phyloP scores from a whole-genome alignment of 1,140 invertebrate genomes.

The Ladona fulva region DNA sequence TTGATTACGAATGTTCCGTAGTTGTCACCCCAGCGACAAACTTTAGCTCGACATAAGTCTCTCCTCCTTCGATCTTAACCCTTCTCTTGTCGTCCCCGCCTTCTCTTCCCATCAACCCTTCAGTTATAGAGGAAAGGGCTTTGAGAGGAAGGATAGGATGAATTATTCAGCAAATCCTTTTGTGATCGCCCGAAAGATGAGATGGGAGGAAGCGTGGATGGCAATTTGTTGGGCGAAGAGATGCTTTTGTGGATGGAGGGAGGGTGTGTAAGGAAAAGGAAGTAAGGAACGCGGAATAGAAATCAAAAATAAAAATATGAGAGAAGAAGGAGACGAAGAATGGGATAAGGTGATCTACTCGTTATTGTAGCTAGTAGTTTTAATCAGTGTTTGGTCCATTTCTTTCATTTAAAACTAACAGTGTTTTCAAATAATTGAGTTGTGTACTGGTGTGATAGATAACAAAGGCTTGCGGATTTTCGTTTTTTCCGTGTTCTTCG shows the following conservation, averaged over 20 bases:
- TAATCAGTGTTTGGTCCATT: no score
- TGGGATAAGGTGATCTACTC: no score
- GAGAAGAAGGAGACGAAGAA: no score
- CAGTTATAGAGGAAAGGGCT: not conserved
- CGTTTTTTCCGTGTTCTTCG: no score
- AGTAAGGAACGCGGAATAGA: no score
- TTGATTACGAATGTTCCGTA: not conserved
- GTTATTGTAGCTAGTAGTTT: no score
- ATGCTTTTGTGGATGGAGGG: not conserved
- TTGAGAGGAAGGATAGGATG: not conserved
- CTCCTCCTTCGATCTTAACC: not conserved
- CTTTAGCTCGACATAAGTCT: not conserved
- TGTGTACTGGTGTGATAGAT: no score
- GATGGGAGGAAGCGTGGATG: not conserved
- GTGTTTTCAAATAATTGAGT: no score
- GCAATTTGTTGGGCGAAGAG: not conserved
- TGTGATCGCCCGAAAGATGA: not conserved
- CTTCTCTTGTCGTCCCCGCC: not conserved
- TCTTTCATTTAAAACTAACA: no score
- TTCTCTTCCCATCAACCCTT: not conserved
- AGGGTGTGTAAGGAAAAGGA: no score
- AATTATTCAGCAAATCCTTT: conserved; percentile 1
- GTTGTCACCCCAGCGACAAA: not conserved
- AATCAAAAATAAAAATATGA: no score
- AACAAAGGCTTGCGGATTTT: no score